Evolutionary conservation across 2,113 vertebrate species (phyloP), one percentile per base, ranked within the genome.

Genomic region (Saccopteryx bilineata): DNA sequence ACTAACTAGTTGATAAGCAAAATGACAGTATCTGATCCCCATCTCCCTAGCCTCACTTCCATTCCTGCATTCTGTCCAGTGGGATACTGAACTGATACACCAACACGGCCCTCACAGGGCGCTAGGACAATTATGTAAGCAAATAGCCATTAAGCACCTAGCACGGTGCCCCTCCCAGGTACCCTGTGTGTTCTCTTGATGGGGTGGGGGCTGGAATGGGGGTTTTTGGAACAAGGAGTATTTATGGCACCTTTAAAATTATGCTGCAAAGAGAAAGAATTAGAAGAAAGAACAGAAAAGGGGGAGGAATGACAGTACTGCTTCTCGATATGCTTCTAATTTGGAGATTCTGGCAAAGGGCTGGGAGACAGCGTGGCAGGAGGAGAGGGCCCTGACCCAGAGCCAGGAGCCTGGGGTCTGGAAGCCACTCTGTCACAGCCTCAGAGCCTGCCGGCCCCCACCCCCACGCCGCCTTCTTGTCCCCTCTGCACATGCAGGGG

Each of bases 321-420:
- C 75, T 81, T 85, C 90, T 91, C 21, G 74, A 96, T 94, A 93
- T 92, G 97, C 96, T 97, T 97, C 93, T 96, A 75, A 94, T 96
- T 96, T 96, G 91, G 93, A 97, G 94, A 85, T 95, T 69, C 80
- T 95, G 94, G 94, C 97, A 96, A 71, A 69, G 69, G 48, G 61
- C 94, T 86, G 60, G 61, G 89, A 83, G 96, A 78, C 86, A 78
- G 81, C 60, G 48, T 86, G 86, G 93, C 96, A 87, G 88, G 89
- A 66, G 23, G 69, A 94, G 50, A 1, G 23, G 26, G 80, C 17
- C 2, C 60, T 96, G 93, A 93, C 65, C 68, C 5, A 0, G 23
- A 84, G 96, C 96, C 97, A 93, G 95, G 46, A 93, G 76, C 54
- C 81, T 3, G 12, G 91, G 88, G 90, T 87, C 93, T 89, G 63